Base-by-base conservation (phyloP, 2,888 invertebrate species). In the Lamproptera curius region DNA sequence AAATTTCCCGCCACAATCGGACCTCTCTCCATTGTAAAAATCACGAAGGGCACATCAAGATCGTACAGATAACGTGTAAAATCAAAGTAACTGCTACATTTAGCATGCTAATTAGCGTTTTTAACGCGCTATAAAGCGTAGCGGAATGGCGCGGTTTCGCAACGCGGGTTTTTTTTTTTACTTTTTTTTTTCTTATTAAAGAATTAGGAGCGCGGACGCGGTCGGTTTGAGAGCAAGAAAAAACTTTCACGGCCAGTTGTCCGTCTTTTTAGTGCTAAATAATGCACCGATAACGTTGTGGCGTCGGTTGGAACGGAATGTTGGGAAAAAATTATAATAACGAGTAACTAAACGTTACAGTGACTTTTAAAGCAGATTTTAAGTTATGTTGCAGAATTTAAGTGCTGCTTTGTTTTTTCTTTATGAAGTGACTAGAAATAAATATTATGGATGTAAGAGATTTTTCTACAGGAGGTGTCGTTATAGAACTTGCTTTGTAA, bases 81-180 rank as follows among this genome's bases (percentile, higher is more conserved):
- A 48, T 15, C 20, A 38, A 42, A 42, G 20, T 15, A 41, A 42
- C 33, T 13, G 42, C 38, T 48, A 48, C 38, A 38, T 48, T 48
- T 42, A 48, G 38, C 48, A 42, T 48, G 23, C 34, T 48, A 48
- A 48, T 48, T 48, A 48, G 39, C 42, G 37, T 11, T 20, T 23
- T 42, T 16, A 10, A 31, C 11, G 42, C 38, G 42, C 48, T 42
- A 48, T 48, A 33, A 42, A 38, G 26, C 15, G 8, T n/a, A 14
- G 16, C 13, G 38, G 31, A 42, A 38, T 39, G 48, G 8, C 42
- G 38, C 34, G 33, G 42, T 42, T 48, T 42, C 42, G 48, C 48
- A 48, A 48, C 42, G 42, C 42, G 38, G 42, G 42, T 48, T 48
- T 47, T 37, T 47, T 10, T n/a, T n/a, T n/a, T n/a, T n/a, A n/a